Evolutionary conservation across 2,888 invertebrate species (phyloP), one percentile per base, ranked within the genome.

Genomic region (Hirtodrosophila confusa): DNA sequence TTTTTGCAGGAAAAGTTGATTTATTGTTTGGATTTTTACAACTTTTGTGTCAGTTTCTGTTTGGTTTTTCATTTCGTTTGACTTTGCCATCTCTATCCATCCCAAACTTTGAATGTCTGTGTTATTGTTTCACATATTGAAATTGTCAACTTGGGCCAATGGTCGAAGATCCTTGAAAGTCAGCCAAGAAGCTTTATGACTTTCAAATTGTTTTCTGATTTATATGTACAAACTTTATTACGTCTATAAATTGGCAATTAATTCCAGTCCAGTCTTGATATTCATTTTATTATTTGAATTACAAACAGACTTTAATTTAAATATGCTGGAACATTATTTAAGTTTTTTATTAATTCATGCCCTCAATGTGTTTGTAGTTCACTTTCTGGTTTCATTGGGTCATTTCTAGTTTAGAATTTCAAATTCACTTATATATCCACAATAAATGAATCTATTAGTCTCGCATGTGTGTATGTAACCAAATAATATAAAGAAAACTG

Each of bases 1-100:
- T 55, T 17, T 17, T 17, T 72, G 73, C 64, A 58, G 51, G 61
- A 61, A 77, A 78, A 75, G 78, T 78, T 77, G 77, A 78, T 77
- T 77, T 77, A 78, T 77, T 75, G 71, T 67, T 71, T 63, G 68
- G 61, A 62, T 68, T 75, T 58, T 68, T 61, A 77, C 60, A 74
- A 67, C 73, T 76, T 73, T 77, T 67, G 58, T 57, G 76, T 75
- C 75, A 68, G 75, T 71, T 75, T 71, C 61, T 57, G 41, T 69
- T 69, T 75, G 73, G 61, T 62, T 76, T 76, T 72, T 61, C 65
- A 68, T 69, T 75, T 75, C 76, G 65, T 49, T 66, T 72, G 68
- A 69, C 69, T 69, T 69, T 69, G 56, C 39, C 56, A 33, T 56
- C 23, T 40, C 35, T 31, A 12, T 17, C 39, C 31, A 51, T 23